Conservation (phyloP, 2,113 vertebrate genomes). For the Atrichornis clamosus region DNA sequence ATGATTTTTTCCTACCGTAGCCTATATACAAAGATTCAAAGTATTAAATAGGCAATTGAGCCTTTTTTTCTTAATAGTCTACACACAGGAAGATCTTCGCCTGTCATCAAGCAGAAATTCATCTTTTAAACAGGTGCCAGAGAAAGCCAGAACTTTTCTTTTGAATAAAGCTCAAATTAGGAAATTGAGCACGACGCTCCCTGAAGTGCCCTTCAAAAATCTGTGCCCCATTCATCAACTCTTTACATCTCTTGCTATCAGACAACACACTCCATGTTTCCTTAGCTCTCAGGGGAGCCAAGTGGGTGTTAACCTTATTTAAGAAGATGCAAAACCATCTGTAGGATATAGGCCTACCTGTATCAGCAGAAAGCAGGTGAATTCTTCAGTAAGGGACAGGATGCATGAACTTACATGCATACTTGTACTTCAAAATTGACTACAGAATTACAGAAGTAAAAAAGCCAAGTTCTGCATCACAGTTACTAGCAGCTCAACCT, state of each 20-base stretch:
- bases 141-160: neutral
- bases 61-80: neutral
- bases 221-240: neutral
- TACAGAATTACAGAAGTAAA: neutral
- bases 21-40: neutral
- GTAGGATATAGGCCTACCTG: accelerated
- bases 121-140: neutral
- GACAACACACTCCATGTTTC: neutral
- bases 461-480: neutral
- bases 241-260: neutral
- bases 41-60: neutral
- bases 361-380: neutral
- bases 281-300: neutral
- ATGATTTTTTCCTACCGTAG: neutral
- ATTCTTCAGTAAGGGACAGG: neutral
- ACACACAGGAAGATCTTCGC: neutral
- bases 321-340: neutral
- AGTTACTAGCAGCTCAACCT: neutral
- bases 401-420: neutral
- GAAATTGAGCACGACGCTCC: accelerated
- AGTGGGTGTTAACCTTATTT: neutral
- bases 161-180: neutral
- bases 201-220: neutral
- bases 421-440: neutral
- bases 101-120: neutral